These are phyloP conservation scores for Tenthredo scrophulariae DNA, from an alignment of 2,888 invertebrate species.

Conservation along the genomic window DNA sequence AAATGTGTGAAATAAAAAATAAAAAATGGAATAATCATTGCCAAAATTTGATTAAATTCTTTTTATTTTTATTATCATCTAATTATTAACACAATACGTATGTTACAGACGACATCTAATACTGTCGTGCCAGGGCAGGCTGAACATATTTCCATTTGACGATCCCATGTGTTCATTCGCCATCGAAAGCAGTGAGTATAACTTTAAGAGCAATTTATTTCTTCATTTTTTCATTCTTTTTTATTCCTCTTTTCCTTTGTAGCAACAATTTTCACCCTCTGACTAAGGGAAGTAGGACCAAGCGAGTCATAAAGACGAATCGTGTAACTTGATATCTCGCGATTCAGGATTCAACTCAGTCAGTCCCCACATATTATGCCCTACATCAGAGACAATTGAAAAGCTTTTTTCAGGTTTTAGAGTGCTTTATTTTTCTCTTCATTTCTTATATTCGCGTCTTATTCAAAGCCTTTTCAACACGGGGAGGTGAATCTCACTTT, in stretches of 20 bases:
- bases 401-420: not conserved
- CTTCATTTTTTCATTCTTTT: not conserved
- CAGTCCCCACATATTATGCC: not conserved
- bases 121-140: slow-evolving; percentile 94
- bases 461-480: not conserved
- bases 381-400: not conserved
- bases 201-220: too few relatives aligned
- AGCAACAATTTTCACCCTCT: not conserved
- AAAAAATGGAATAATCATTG: too few relatives aligned
- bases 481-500: not conserved
- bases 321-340: not conserved
- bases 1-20: too few relatives aligned
- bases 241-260: not conserved
- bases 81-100: not conserved
- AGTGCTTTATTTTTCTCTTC: not conserved
- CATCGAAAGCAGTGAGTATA: slow-evolving; percentile 96
- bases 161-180: slow-evolving; percentile 97
- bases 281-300: not conserved
- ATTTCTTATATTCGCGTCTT: not conserved
- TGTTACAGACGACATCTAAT: slow-evolving; percentile 89
- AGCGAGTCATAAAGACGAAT: not conserved
- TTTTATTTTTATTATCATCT: not conserved
- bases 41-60: not conserved
- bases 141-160: slow-evolving; percentile 97
- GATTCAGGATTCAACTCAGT: not conserved